Evolutionary conservation across 2,797 vertebrate species (phyloP).

Genomic region (Poeciliopsis gracilis): DNA sequence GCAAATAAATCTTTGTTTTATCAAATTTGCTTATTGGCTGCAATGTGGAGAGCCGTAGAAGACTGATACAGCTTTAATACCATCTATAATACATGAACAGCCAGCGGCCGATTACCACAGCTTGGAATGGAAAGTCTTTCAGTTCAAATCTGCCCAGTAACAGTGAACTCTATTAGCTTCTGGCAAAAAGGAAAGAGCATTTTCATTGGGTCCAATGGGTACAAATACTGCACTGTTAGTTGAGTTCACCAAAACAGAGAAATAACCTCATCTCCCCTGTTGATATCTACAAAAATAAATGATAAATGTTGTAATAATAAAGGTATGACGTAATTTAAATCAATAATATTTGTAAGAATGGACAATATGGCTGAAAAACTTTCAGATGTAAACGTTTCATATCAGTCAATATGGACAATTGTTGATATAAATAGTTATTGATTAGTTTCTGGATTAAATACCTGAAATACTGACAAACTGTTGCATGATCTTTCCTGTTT

Average conservation of each 20-base stretch:
- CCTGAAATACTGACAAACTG: too few relatives aligned
- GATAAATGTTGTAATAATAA: background rate
- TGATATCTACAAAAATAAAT: background rate
- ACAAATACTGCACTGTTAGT: background rate
- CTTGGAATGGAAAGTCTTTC: background rate
- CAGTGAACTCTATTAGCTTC: background rate
- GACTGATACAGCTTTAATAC: background rate
- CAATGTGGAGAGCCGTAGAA: background rate
- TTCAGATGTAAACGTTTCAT: background rate
- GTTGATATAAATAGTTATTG: too few relatives aligned
- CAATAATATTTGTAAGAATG: background rate
- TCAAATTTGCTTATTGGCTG: background rate
- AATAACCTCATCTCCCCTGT: background rate
- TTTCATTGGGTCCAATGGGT: background rate
- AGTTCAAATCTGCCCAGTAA: background rate
- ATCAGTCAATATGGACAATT: too few relatives aligned
- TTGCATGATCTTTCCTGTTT: too few relatives aligned
- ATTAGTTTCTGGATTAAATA: too few relatives aligned
- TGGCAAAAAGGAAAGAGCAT: background rate
- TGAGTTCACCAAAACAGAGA: background rate
- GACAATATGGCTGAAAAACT: background rate
- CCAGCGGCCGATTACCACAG: background rate
- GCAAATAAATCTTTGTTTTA: constrained; percentile 1
- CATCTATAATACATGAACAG: constrained; percentile 6
- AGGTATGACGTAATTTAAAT: background rate